Evolutionary conservation across 2,113 vertebrate species (phyloP).

Genomic region (Quiscalus mexicanus): DNA sequence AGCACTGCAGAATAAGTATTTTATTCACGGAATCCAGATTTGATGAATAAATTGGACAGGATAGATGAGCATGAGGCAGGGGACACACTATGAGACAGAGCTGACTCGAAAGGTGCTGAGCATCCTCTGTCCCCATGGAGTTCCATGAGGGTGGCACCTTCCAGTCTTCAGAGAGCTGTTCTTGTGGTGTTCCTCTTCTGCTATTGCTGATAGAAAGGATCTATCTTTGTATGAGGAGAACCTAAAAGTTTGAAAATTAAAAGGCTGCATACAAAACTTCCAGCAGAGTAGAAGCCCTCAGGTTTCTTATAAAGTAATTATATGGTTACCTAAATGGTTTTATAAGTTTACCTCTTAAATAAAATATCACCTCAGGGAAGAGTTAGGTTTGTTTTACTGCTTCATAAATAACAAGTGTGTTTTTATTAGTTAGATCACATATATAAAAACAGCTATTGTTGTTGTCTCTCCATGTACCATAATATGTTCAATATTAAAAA

Average conservation of each 20-base stretch:
- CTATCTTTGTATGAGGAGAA: neutral
- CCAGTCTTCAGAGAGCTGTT: neutral
- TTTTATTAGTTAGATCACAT: neutral
- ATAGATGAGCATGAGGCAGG: neutral
- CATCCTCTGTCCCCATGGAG: neutral
- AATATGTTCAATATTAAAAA: neutral
- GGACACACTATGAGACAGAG: neutral
- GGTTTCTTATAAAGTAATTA: conserved; percentile 9
- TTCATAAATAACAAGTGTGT: neutral
- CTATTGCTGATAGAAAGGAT: neutral
- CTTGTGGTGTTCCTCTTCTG: neutral
- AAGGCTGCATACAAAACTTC: neutral
- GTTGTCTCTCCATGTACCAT: neutral
- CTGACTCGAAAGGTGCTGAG: neutral
- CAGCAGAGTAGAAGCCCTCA: neutral
- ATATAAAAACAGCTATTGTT: neutral
- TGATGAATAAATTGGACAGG: neutral
- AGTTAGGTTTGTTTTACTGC: neutral
- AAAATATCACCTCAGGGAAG: conserved; percentile 14
- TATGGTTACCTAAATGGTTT: neutral
- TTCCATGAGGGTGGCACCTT: neutral
- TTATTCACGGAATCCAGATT: neutral
- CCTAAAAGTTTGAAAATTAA: neutral
- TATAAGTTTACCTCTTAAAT: conserved; percentile 14
- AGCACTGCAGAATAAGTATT: neutral